Conservation (phyloP, 2,113 vertebrate genomes). For the Nasalis larvatus region DNA sequence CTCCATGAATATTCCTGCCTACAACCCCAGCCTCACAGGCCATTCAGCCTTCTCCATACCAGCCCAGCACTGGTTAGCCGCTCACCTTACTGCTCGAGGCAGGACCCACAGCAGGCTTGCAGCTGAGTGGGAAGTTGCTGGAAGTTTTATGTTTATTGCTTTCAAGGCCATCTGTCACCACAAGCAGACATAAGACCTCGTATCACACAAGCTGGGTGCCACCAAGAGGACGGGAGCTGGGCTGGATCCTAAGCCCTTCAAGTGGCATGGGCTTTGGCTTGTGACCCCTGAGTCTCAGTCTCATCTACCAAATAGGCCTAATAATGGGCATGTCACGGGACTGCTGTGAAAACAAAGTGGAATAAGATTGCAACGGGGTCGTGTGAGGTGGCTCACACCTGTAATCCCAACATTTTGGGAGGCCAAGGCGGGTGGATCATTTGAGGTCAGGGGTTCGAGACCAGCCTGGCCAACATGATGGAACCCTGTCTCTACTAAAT, state of each 20-base stretch:
- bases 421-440: no score
- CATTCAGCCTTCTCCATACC: rapidly evolving
- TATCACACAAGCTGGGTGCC: rapidly evolving
- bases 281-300: not conserved
- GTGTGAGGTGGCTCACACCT: no score
- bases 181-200: not conserved
- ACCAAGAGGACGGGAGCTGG: not conserved
- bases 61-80: rapidly evolving
- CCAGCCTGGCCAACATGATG: no score
- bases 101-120: not conserved
- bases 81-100: not conserved
- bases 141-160: not conserved
- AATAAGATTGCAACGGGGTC: rapidly evolving
- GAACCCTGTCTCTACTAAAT: no score
- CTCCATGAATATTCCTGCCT: not conserved
- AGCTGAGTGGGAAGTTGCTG: not conserved
- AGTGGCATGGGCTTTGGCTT: not conserved
- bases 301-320: not conserved
- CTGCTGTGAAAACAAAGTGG: rapidly evolving
- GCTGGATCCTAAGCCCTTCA: not conserved
- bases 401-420: no score
- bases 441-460: no score
- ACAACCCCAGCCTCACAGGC: rapidly evolving
- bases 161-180: not conserved
- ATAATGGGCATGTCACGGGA: not conserved